Evolutionary conservation across 2,888 invertebrate genomes (phyloP).

Genomic region (Pristionchus japonicus): DNA sequence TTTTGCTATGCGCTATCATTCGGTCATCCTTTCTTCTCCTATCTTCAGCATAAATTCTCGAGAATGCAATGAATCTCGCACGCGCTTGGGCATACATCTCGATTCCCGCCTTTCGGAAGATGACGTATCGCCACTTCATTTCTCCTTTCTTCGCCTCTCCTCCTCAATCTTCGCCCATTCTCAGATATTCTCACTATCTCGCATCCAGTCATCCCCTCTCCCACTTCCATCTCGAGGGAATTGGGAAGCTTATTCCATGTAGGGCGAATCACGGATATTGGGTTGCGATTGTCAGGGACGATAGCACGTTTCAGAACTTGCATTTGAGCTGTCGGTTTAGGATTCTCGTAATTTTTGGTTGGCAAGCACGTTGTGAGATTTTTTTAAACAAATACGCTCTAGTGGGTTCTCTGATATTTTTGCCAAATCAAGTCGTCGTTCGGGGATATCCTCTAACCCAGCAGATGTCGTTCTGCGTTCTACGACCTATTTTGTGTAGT

Average conservation of each 20-base stretch:
- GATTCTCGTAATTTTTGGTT: too few relatives aligned
- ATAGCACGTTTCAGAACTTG: too few relatives aligned
- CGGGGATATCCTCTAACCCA: too few relatives aligned
- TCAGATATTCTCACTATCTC: constrained; percentile 10
- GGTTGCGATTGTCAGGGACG: too few relatives aligned
- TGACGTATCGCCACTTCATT: not conserved
- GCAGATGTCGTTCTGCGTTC: not conserved
- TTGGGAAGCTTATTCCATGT: not conserved
- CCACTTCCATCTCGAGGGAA: not conserved
- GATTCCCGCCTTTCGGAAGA: not conserved
- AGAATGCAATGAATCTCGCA: not conserved
- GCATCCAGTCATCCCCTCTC: constrained; percentile 23
- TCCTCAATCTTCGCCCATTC: constrained; percentile 26
- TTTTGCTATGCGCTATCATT: not conserved
- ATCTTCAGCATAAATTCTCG: not conserved
- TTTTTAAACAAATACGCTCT: too few relatives aligned
- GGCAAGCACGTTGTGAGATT: too few relatives aligned
- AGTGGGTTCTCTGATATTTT: too few relatives aligned
- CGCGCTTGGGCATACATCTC: not conserved
- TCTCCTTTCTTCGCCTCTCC: not conserved
- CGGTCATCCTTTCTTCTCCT: not conserved
- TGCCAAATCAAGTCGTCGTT: too few relatives aligned
- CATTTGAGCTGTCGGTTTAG: too few relatives aligned
- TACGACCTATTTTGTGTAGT: not conserved
- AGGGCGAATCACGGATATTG: not conserved